Evolutionary conservation across 1,140 invertebrate genomes (phyloP).

Genomic region (Pectinophora gossypiella): DNA sequence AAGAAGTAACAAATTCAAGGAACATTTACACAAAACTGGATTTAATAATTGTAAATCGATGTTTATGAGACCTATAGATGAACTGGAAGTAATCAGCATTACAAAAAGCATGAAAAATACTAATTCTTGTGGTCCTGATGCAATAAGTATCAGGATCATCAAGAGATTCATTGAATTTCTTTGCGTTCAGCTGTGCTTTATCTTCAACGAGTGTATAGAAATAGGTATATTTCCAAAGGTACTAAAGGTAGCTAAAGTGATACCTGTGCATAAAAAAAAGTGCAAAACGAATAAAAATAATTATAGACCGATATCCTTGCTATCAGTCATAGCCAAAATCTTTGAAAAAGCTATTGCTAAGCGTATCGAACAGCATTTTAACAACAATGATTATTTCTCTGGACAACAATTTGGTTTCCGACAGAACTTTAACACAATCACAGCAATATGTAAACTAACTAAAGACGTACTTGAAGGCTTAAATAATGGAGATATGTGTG

Average conservation of each 20-base stretch:
- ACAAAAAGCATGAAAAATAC: slow-evolving; percentile 2
- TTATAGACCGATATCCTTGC: not conserved
- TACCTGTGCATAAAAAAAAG: not conserved
- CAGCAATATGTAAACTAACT: not conserved
- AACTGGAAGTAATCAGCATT: slow-evolving; percentile 1
- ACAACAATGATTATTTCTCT: not conserved
- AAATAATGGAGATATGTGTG: not conserved
- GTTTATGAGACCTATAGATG: slow-evolving; percentile 1
- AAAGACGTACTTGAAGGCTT: not conserved
- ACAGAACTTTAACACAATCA: not conserved
- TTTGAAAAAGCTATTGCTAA: not conserved
- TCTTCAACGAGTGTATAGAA: slow-evolving; percentile 1
- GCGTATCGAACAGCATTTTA: not conserved
- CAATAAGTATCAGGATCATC: not conserved
- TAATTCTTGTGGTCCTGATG: slow-evolving; percentile 1
- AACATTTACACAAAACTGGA: not conserved
- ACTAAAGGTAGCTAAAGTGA: not conserved
- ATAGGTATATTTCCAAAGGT: not conserved
- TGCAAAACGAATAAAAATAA: not conserved
- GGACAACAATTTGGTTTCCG: not conserved
- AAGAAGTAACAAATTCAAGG: not conserved
- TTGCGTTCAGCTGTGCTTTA: not conserved
- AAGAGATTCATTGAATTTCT: slow-evolving; percentile 2
- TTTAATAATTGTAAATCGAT: slow-evolving; percentile 1
- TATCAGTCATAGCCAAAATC: not conserved